phyloP scores from a whole-genome alignment of 2,797 vertebrate genomes.

The Siniperca obscura region DNA sequence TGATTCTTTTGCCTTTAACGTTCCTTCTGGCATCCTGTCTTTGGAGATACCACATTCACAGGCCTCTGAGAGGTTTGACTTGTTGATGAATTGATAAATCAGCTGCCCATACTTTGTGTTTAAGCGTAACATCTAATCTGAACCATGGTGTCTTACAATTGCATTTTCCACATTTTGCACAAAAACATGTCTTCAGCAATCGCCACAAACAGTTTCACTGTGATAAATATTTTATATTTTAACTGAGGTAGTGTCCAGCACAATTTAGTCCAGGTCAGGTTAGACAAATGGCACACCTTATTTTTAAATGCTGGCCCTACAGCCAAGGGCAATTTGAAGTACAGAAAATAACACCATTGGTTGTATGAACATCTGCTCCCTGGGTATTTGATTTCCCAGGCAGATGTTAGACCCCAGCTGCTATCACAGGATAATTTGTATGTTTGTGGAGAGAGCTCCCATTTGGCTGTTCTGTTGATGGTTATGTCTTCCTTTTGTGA shows the following conservation, averaged over 20 bases:
- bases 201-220: not conserved
- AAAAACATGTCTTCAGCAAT: not conserved
- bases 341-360: conserved; percentile 90
- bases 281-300: conserved; percentile 75
- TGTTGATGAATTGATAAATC: conserved; percentile 84
- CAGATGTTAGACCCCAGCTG: conserved; percentile 98
- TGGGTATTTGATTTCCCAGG: conserved; percentile 92
- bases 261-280: conserved; percentile 42
- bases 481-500: conserved; percentile 84
- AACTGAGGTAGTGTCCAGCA: conserved; percentile 64
- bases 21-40: conserved; percentile 77
- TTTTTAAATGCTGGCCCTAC: conserved; percentile 62
- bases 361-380: conserved; percentile 94
- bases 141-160: not conserved
- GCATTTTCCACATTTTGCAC: conserved; percentile 22
- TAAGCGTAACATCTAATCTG: conserved; percentile 24
- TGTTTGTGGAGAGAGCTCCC: conserved; percentile 92
- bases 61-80: conserved; percentile 85
- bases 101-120: conserved; percentile 42
- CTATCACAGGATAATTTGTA: conserved; percentile 95
- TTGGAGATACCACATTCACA: conserved; percentile 71
- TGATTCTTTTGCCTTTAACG: conserved; percentile 80
- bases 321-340: conserved; percentile 80
- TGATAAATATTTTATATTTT: not conserved
- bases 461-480: conserved; percentile 91